Evolutionary conservation across 2,797 vertebrate genomes (phyloP).

Genomic region (Cryptoprocta ferox): DNA sequence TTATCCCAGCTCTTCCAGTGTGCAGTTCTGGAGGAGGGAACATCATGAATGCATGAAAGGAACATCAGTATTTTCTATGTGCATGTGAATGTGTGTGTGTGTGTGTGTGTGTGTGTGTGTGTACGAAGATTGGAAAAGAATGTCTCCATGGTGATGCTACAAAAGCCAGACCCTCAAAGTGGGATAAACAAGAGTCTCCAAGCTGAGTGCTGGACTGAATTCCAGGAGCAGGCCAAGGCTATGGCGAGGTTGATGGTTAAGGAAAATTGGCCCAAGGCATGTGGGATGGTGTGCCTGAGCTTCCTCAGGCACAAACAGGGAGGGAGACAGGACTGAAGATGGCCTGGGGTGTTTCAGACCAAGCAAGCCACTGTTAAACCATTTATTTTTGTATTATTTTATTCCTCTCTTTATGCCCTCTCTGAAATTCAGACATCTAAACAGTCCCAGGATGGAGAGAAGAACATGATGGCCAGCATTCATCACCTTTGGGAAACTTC

Average conservation of each 20-base stretch:
- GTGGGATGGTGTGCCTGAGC: neutral
- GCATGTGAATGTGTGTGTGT: neutral
- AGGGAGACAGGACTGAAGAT: neutral
- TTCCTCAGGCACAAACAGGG: neutral
- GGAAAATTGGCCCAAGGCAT: neutral
- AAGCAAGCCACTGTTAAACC: neutral
- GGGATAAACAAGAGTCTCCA: neutral
- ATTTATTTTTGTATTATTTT: neutral
- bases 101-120: neutral
- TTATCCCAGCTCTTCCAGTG: neutral
- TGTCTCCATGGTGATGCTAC: neutral
- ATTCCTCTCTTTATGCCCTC: neutral
- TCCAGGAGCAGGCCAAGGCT: too few relatives aligned
- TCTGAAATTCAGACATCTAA: neutral
- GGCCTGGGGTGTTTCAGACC: neutral
- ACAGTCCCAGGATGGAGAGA: neutral
- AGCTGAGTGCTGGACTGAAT: neutral
- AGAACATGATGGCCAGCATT: neutral
- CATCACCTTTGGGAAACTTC: neutral
- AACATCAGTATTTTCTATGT: neutral
- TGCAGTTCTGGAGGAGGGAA: neutral
- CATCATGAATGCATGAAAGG: neutral
- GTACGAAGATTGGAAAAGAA: neutral
- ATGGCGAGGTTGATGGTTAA: neutral
- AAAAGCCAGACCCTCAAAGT: neutral